Conservation (phyloP, 2,113 vertebrate genomes). For the Opisthocomus hoazin region DNA sequence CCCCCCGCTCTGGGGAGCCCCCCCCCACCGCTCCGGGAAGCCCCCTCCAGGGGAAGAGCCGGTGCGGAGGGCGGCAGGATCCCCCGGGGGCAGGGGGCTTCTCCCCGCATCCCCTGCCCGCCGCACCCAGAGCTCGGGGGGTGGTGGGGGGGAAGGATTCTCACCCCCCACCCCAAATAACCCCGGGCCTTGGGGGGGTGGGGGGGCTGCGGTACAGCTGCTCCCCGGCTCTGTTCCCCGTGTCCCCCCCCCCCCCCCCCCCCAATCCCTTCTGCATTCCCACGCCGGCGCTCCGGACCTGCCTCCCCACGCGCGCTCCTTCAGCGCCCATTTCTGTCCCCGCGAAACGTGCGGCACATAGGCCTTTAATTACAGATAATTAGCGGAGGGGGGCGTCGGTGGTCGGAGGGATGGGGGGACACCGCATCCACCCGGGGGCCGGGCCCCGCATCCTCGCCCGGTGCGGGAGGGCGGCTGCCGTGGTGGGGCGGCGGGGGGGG, state of each 20-base stretch:
- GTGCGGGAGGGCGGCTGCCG: background rate
- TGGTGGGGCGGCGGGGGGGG: background rate
- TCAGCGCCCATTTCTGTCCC: constrained; percentile 28
- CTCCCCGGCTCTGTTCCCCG: background rate
- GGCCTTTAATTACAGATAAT: constrained; percentile 37
- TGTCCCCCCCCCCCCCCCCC: background rate
- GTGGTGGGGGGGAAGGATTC: background rate
- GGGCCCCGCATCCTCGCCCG: background rate
- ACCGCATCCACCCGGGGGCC: background rate
- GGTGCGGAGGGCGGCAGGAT: background rate
- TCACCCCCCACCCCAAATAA: background rate
- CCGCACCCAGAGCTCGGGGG: background rate
- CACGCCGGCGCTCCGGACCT: background rate
- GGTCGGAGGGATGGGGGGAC: background rate
- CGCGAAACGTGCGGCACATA: background rate
- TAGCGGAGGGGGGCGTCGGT: background rate
- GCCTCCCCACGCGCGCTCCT: background rate
- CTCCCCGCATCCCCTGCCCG: background rate
- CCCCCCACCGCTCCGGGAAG: too few relatives aligned
- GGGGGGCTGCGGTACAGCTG: background rate
- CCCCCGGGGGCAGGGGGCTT: background rate
- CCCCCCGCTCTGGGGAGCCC: too few relatives aligned
- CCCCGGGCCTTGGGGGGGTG: background rate
- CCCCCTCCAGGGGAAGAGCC: background rate
- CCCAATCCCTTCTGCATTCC: background rate